Base-by-base conservation (phyloP, 23 tunicate genomes). In the Botrylloides violaceus region DNA sequence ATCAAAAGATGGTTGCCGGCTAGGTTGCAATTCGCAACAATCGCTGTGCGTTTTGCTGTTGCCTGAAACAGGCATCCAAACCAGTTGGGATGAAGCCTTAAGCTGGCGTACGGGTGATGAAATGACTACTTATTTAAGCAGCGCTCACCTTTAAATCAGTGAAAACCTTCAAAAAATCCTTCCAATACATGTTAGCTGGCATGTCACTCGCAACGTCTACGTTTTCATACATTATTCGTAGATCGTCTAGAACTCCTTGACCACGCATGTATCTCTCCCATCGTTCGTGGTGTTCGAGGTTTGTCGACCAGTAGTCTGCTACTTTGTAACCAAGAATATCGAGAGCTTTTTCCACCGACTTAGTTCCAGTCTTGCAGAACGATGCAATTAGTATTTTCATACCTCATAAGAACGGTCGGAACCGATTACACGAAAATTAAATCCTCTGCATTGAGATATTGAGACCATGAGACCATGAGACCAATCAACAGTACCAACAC, bases 321-420 rank as follows among this genome's bases (percentile, higher is more conserved):
- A 68, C 74, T 19, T 68, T 68, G 29, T 68, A 68, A 1, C 74
- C 74, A 12, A 68, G 74, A 5, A 68, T 0, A 9, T 38, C 58
- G 57, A 68, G 29, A 37, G 74, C 74, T 68, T 68, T 39, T 37
- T 68, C 74, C 26, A 68, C 56, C 0, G 74, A 37, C 37, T 68
- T 68, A 25, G 74, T 68, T 36, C 74, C 74, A 32, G 74, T 68
- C 37, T 68, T 68, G 21, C 58, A 68, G 29, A 68, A 68, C 25
- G 49, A 39, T 5, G 37, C 74, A 28, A 68, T 43, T 20, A 68
- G n/a, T 0, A 68, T 43, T 68, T 68, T 68, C 74, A 68, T 68
- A 20, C 58, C 37, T 37, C 34, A 19, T 12, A 59, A 59, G 30
- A 59, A 23, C 19, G 64, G n/a, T n/a, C n/a, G n/a, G n/a, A n/a